A percentile compares a stretch with the other conserved stretches of the same genome.
phyloP scores from a whole-genome alignment of 2,113 vertebrate species.

The Vidua chalybeata region DNA sequence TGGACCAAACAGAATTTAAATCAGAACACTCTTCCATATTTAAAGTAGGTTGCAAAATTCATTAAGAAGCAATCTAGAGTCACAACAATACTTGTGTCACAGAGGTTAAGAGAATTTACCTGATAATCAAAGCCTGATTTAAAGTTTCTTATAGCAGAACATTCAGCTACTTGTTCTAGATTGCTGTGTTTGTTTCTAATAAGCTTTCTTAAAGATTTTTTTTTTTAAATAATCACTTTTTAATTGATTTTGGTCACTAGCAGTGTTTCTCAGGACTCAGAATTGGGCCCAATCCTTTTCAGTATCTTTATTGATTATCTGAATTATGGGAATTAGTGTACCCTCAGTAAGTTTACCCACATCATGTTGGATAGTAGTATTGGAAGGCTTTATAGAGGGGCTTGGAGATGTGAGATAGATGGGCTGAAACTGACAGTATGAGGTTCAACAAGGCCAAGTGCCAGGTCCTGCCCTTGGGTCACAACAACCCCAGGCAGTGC shows the following conservation, averaged over 20 bases:
- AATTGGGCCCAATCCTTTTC: background rate
- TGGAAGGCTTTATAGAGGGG: background rate
- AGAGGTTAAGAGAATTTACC: background rate
- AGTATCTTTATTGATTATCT: background rate
- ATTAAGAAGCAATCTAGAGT: slow-evolving; percentile 20
- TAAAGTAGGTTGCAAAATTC: background rate
- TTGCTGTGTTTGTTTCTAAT: background rate
- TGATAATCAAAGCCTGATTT: background rate
- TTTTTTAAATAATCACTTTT: background rate
- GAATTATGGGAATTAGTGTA: background rate
- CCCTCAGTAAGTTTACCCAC: background rate
- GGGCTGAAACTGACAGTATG: background rate
- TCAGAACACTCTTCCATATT: background rate
- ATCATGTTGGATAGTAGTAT: background rate
- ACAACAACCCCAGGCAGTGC: fast-evolving
- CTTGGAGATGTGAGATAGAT: background rate
- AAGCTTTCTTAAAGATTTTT: background rate
- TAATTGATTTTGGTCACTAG: background rate
- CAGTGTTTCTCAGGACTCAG: background rate
- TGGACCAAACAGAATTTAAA: background rate
- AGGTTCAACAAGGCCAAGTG: background rate
- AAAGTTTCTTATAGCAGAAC: background rate
- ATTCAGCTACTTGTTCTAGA: background rate
- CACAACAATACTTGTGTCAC: background rate
- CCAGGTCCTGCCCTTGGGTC: background rate